These are phyloP conservation scores for Macroramphosus scolopax DNA, from an alignment of 2,797 vertebrate species.

Conservation along the genomic window DNA sequence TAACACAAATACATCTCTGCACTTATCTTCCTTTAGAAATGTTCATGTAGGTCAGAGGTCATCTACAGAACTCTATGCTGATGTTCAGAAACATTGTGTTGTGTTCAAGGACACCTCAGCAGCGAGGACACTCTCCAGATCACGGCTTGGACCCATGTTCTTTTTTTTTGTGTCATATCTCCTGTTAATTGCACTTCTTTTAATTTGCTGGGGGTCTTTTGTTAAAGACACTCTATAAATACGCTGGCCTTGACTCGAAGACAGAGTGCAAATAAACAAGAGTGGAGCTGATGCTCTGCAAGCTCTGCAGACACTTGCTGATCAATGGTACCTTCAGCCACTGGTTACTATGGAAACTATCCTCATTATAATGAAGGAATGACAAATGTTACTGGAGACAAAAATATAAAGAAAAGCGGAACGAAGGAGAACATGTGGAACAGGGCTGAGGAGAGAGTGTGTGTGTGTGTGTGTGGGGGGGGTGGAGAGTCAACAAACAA, in stretches of 20 bases:
- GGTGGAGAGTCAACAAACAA: too few relatives aligned
- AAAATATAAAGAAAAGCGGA: slow-evolving; percentile 14
- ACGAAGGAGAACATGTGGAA: not conserved
- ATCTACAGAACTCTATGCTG: not conserved
- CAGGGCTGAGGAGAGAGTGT: not conserved
- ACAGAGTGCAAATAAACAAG: slow-evolving; percentile 22
- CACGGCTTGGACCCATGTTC: not conserved
- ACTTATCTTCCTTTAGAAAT: not conserved
- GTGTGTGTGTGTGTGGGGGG: too few relatives aligned
- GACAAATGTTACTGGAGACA: slow-evolving; percentile 28
- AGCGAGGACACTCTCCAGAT: not conserved
- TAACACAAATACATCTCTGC: not conserved
- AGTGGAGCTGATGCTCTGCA: slow-evolving; percentile 8
- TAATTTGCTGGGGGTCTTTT: slow-evolving; percentile 9
- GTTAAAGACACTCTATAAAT: slow-evolving; percentile 27
- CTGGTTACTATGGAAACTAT: slow-evolving; percentile 43
- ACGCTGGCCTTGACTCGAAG: slow-evolving; percentile 26
- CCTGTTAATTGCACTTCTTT: slow-evolving; percentile 13
- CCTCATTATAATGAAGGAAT: slow-evolving; percentile 41
- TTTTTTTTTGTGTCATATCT: slow-evolving; percentile 11
- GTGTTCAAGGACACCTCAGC: slow-evolving; percentile 13
- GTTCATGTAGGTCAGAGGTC: not conserved
- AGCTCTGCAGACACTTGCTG: slow-evolving; percentile 20
- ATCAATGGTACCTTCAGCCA: slow-evolving; percentile 37
- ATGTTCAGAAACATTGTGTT: slow-evolving; percentile 8